Conservation (phyloP, 2,888 invertebrate genomes). For the Phengaris alcon region DNA sequence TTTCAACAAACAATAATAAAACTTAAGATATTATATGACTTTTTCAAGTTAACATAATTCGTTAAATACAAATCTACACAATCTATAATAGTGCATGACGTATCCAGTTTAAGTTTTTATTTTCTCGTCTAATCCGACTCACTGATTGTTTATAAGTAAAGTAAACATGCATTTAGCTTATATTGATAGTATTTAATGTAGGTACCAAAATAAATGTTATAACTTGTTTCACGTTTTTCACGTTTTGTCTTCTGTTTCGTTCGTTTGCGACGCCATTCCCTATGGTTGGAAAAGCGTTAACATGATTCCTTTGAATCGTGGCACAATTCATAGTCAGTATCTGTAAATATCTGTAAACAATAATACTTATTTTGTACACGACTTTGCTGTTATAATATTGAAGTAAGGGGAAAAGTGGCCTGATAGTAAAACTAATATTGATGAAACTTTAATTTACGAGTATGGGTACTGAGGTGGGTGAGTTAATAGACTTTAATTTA, state of each 20-base stretch:
- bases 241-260: background rate
- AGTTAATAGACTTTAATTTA: too few relatives aligned
- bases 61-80: constrained; percentile 22
- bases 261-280: background rate
- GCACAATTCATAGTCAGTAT: constrained; percentile 21
- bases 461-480: too few relatives aligned
- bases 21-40: constrained; percentile 25
- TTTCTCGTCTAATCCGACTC: background rate
- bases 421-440: too few relatives aligned
- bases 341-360: constrained; percentile 23
- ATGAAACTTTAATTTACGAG: too few relatives aligned
- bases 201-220: background rate
- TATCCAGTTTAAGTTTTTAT: background rate
- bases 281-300: background rate
- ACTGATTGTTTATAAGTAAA: background rate
- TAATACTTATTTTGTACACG: background rate
- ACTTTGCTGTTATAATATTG: background rate
- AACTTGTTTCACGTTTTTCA: background rate
- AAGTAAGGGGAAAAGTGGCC: background rate
- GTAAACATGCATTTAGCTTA: background rate
- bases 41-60: background rate
- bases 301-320: constrained; percentile 12
- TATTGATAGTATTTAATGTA: background rate
- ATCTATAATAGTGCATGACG: background rate
- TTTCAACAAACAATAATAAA: constrained; percentile 14